Base-by-base conservation (phyloP, 2,113 vertebrate species). In the Pseudorasbora parva region DNA sequence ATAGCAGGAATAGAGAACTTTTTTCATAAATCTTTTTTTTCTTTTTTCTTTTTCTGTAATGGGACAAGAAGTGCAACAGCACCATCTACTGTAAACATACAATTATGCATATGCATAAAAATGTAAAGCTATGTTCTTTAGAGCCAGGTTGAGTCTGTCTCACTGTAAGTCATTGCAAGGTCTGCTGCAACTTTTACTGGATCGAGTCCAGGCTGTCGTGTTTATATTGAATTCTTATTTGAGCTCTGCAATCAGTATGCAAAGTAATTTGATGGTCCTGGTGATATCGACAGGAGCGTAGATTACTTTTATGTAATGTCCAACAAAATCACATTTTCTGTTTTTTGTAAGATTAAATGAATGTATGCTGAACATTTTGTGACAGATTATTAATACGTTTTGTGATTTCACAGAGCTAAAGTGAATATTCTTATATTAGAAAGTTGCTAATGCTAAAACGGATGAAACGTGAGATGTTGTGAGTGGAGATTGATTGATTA, bases 51-150 rank as follows among this genome's bases (percentile, higher is more conserved):
- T 81, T 64, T 10, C 33, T 8, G 1, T 21, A 4, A 41, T 14
- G 1, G 59, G 19, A 72, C 72, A 81, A 87, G 83, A 85, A 83
- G 89, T 91, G 87, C 92, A 95, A 94, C 90, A 94, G 91, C 88
- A 82, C 91, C 93, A 90, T 92, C 93, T 93, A 27, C 89, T 91
- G 92, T 88, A 85, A 81, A 71, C 7, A 21, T 27, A 59, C 14
- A 25, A 15, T 51, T 8, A 56, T 45, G 23, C 71, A 80, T 57
- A 33, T 25, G 45, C 8, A 66, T 74, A 30, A 21, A 56, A 57
- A 80, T 66, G 47, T 47, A 45, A 51, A 19, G 56, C 66, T 43
- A 68, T 43, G 43, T 80, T 33, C 30, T 8, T 41, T 6, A 37
- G 30, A 59, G 19, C 21, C 19, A 10, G 30, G 17, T 77, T 43